Base-by-base conservation (phyloP, 2,113 vertebrate species). In the Prionailurus viverrinus region DNA sequence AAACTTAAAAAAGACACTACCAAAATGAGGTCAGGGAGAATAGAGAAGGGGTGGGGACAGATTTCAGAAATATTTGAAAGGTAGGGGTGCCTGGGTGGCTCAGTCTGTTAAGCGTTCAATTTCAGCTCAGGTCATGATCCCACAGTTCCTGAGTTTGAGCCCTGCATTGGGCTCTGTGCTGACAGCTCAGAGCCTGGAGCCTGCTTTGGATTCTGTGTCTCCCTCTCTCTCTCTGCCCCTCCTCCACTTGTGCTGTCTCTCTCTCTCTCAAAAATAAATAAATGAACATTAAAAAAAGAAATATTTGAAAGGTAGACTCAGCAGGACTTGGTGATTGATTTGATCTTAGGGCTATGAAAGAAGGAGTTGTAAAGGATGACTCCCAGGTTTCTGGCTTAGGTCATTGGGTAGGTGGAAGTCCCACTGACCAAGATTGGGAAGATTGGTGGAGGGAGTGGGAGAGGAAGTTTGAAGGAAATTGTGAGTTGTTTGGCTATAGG, bases 401-500 rank as follows among this genome's bases (percentile, higher is more conserved):
- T 94, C 48, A 85, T 39, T 87, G 81, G 29, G 27, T 86, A 93
- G 39, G 15, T 88, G 7, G 63, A 71, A 94, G 66, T 76, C 63
- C n/a, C 51, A 63, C 29, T 95, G 41, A 87, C 58, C 53, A 85
- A 85, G 55, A 81, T 5, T 83, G 61, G 27, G 33, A 89, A 53
- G 36, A 74, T 80, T 88, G 41, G 39, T 39, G 21, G 48, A 87
- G n/a, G 6, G 5, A 15, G 5, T 76, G 9, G 11, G 45, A 45
- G 53, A 96, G 65, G 36, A 90, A 58, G 25, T 94, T 91, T 92
- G 68, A 92, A 97, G 51, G 36, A 71, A 51, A 65, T 25, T 85
- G 18, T 90, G 36, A 90, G 45, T 89, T 96, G 29, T 91, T 97
- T 96, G 76, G 16, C 69, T 80, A 65, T 89, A 66, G 76, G 79